Base-by-base conservation (phyloP, 2,113 vertebrate species). In the Eonycteris spelaea region DNA sequence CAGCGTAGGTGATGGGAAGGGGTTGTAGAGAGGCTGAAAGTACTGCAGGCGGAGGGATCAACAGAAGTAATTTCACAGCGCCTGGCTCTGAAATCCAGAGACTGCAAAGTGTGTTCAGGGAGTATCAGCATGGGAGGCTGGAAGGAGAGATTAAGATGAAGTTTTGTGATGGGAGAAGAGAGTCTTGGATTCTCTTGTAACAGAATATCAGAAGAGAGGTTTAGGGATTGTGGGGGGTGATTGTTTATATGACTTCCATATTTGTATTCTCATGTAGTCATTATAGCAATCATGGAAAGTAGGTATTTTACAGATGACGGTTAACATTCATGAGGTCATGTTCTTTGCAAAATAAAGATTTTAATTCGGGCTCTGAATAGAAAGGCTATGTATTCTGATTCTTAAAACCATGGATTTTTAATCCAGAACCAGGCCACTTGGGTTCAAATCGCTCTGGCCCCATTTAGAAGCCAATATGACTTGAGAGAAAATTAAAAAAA, bases 281-380 rank as follows among this genome's bases (percentile, higher is more conserved):
- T 35, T 65, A 63, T 4, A 67, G 53, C 67, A 77, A 73, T 86
- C 84, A n/a, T 33, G 24, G n/a, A 33, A 90, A 83, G n/a, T n/a
- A 63, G 57, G 30, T 65, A 89, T 90, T 88, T 84, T 68, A 53
- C 19, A 91, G 59, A n/a, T 51, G 35, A 94, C 43, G 19, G 30
- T 65, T 67, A 28, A 90, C 77, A 84, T 38, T 65, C n/a, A 67
- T 45, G 38, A 93, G 40, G 6, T 35, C 70, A 85, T 6, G 16
- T 63, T 89, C 53, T 94, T 95, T 94, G 65, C n/a, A 97, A 92
- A 96, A 51, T 51, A 59, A 68, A 70, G 43, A 79, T 77, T 74
- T 92, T 57, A 95, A 96, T 9, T 67, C 15, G 73, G 63, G 71
- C 12, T 83, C 21, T 51, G 26, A 88, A 78, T 43, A 93, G 30